Base-by-base conservation (phyloP, 1,140 invertebrate genomes). In the Camponotus vicinus region DNA sequence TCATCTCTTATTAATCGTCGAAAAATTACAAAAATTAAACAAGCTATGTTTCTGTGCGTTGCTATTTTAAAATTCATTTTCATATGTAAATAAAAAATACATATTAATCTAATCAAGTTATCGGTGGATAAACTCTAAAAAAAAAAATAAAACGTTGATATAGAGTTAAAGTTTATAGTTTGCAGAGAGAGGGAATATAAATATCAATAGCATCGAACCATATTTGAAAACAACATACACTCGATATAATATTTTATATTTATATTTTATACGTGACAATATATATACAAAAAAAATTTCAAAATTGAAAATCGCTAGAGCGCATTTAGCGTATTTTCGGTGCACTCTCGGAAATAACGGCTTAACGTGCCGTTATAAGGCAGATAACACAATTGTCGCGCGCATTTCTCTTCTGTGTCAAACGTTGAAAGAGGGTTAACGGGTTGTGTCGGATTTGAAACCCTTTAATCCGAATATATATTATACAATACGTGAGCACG, bases 401-500 rank as follows among this genome's bases (percentile, higher is more conserved):
- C 27, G 45, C 66, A 42, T 45, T 69, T 69, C 42, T 69, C 34
- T 15, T 18, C 18, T 6, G 18, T 52, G 15, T 5, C 69, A 66
- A 69, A 80, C 52, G 63, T 40, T 69, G 49, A 79, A 67, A 78
- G 49, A 52, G 61, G 27, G n/a, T 66, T 49, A 67, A 67, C 42
- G n/a, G 11, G 59, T 79, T 79, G 27, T 49, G 75, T 78, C 40
- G 76, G 76, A 49, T 66, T 45, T 67, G 61, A 79, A 64, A 34
- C 37, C 61, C 45, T 37, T 67, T 66, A 80, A 80, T 69, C 63
- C 45, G 45, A 18, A 80, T 13, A 27, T 55, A 55, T 70, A 80
- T 55, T 55, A 80, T 69, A 70, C 52, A 13, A 80, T 70, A 80
- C 52, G 64, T 80, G 77, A 80, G 49, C 21, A 57, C 45, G 77